These are phyloP conservation scores for Lonchura striata DNA, from an alignment of 2,113 vertebrate genomes.

Conservation along the genomic window DNA sequence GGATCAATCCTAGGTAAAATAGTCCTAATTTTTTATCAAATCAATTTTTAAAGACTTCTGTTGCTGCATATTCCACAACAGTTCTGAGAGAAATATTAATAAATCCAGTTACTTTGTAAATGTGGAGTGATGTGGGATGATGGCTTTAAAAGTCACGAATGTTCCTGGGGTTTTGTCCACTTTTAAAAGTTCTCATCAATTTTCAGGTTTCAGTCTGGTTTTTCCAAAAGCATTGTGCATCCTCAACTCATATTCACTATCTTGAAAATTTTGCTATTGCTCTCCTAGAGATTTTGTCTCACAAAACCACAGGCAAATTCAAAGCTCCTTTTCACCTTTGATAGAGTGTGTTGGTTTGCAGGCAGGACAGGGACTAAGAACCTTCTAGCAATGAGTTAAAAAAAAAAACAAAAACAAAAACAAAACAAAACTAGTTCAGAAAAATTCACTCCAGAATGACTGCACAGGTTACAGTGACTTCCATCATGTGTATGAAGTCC, in stretches of 20 bases:
- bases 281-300: background rate
- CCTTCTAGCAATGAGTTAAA: background rate
- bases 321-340: background rate
- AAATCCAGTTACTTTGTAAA: background rate
- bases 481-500: background rate
- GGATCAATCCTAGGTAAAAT: background rate
- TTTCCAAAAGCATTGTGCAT: background rate
- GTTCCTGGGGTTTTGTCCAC: background rate
- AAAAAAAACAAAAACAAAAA: background rate
- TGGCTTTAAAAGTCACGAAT: background rate
- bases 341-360: background rate
- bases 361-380: background rate
- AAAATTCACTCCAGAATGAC: background rate
- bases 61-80: background rate
- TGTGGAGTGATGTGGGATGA: background rate
- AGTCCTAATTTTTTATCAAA: background rate
- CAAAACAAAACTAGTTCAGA: background rate
- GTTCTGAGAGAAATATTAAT: background rate
- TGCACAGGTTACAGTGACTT: background rate
- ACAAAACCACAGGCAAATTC: background rate
- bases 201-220: background rate
- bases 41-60: background rate
- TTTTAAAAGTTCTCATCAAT: background rate
- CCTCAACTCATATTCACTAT: background rate
- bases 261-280: background rate